Percentiles rank a stretch among this genome's conserved stretches.
Conservation (phyloP, 2,113 vertebrate genomes). For the Catagonus wagneri region DNA sequence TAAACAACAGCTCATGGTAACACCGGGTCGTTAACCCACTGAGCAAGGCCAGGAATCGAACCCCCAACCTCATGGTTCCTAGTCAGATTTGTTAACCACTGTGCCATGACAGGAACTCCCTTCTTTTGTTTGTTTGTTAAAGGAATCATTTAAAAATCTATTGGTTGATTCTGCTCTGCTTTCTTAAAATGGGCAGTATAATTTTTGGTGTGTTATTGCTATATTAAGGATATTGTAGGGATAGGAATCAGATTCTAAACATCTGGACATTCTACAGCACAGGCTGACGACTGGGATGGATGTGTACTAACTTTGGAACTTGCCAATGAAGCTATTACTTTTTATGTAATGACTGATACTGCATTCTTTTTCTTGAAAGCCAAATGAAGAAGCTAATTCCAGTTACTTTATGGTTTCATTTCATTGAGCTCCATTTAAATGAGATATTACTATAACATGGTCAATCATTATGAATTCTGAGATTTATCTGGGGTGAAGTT, state of each 20-base stretch:
- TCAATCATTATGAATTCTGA: neutral
- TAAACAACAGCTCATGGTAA: too few species aligned
- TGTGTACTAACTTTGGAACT: neutral
- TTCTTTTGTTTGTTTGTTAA: too few species aligned
- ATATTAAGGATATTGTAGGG: neutral
- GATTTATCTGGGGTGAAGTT: neutral
- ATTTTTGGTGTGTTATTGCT: neutral
- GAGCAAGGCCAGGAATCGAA: too few species aligned
- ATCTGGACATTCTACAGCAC: neutral
- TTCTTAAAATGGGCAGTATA: neutral
- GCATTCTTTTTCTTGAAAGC: slow-evolving; percentile 43
- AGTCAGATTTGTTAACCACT: too few species aligned
- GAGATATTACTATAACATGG: slow-evolving; percentile 30
- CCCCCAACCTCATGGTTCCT: too few species aligned
- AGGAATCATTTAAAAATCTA: slow-evolving; percentile 41
- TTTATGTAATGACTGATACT: slow-evolving; percentile 24
- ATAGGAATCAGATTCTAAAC: neutral
- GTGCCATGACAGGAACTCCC: too few species aligned
- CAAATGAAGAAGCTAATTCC: slow-evolving; percentile 27
- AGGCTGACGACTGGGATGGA: neutral
- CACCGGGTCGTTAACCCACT: too few species aligned
- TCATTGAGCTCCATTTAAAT: slow-evolving; percentile 8
- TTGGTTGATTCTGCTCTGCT: neutral
- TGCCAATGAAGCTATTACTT: neutral
- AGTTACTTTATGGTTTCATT: slow-evolving; percentile 26